Evolutionary conservation across 2,888 invertebrate genomes (phyloP), one percentile per base, ranked within the genome.

Genomic region (Oligia fasciuncula): DNA sequence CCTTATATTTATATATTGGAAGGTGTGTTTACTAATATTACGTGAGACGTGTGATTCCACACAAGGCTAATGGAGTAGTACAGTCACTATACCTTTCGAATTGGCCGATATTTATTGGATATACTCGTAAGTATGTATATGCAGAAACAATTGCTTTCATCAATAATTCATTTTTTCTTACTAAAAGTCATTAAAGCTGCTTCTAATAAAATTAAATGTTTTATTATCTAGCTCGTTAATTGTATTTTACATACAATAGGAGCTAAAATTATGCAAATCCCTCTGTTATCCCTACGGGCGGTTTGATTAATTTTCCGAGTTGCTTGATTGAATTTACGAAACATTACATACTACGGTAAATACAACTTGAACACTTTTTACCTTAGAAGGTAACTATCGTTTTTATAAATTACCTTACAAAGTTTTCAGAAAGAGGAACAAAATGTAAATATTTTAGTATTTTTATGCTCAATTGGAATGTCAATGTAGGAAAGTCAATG

Each of bases 191-290:
- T 51, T 51, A 2, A 43, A 62, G 54, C 19, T 19, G 35, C 23
- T 72, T 54, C 4, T 65, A 40, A 63, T 68, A 63, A 84, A 84
- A 86, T 82, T 66, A 84, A 88, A 88, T 87, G 85, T 84, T 85
- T 80, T 82, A 78, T 82, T 85, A 66, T 86, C 81, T 77, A 78
- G 69, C 72, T 81, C 76, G 85, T 84, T 88, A 85, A 90, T 89
- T 90, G 87, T 88, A 79, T 90, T 90, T 83, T 80, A 83, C 77
- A 86, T 77, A 90, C 89, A 91, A 91, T 89, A 83, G 88, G 85
- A 77, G 73, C 77, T 60, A 81, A 79, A 83, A 80, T 86, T 90
- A 92, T 91, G 91, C 84, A 91, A 91, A 92, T 91, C 76, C 84
- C 85, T 81, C 86, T 81, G 88, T 89, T 89, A 90, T 88, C 80